These are phyloP conservation scores for Muraenolepis orangiensis DNA, from an alignment of 2,797 vertebrate species.

Conservation along the genomic window DNA sequence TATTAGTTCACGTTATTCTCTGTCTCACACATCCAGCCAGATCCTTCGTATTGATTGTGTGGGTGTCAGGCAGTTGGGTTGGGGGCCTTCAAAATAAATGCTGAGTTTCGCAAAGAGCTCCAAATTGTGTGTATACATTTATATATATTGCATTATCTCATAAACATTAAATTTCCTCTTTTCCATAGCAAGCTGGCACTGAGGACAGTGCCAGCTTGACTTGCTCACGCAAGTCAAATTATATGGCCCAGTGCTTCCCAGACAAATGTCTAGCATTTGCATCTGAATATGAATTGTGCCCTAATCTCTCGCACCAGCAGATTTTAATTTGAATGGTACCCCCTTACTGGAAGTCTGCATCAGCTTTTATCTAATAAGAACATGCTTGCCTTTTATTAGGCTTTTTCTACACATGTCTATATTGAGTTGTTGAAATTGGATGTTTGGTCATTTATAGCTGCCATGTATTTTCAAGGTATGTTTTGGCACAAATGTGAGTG, in stretches of 20 bases:
- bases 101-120: slow-evolving; percentile 5
- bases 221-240: slow-evolving; percentile 68
- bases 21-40: background rate
- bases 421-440: background rate
- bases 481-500: background rate
- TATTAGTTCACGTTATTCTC: background rate
- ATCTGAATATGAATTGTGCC: slow-evolving; percentile 72
- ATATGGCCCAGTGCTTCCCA: slow-evolving; percentile 62
- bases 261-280: slow-evolving; percentile 69
- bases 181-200: slow-evolving; percentile 38
- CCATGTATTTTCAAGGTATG: background rate
- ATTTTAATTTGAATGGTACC: slow-evolving; percentile 67
- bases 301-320: slow-evolving; percentile 63
- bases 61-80: background rate
- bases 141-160: slow-evolving; percentile 31
- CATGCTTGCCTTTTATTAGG: slow-evolving; percentile 51
- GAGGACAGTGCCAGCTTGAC: too few relatives aligned
- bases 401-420: slow-evolving; percentile 55
- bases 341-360: slow-evolving; percentile 42
- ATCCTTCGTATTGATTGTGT: background rate
- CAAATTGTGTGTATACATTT: slow-evolving; percentile 12
- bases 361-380: slow-evolving; percentile 54
- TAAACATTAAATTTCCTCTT: slow-evolving; percentile 60
- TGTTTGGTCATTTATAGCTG: background rate
- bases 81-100: slow-evolving; percentile 4